phyloP scores from a whole-genome alignment of 1,140 invertebrate genomes.

The Drosophila ananassae region DNA sequence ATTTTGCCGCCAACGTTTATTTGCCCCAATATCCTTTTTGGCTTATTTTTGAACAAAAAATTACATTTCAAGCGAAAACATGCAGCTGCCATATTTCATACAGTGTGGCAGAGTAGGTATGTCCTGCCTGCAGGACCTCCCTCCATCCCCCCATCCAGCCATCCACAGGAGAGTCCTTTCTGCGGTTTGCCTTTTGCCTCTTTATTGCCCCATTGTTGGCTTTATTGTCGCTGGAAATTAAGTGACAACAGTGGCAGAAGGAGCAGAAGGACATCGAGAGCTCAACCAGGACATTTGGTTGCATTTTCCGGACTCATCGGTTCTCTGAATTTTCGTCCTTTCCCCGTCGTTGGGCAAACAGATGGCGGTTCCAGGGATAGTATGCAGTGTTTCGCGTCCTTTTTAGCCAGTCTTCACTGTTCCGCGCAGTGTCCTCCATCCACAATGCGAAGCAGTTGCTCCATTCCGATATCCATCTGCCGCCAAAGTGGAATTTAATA shows the following conservation, averaged over 20 bases:
- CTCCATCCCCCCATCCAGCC: not conserved
- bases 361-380: not conserved
- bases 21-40: not conserved
- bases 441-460: slow-evolving; percentile 12
- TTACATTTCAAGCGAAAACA: not conserved
- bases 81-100: slow-evolving; percentile 10
- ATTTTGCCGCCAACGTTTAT: too few relatives aligned
- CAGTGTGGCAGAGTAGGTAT: slow-evolving; percentile 6
- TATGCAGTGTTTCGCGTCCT: not conserved
- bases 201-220: slow-evolving; percentile 34
- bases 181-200: slow-evolving; percentile 30
- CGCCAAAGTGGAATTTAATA: slow-evolving; percentile 39
- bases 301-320: not conserved
- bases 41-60: not conserved
- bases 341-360: not conserved
- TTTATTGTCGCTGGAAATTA: slow-evolving; percentile 32
- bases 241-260: slow-evolving; percentile 7
- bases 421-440: not conserved
- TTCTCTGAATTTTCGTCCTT: not conserved
- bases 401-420: slow-evolving; percentile 7
- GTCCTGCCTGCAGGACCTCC: not conserved
- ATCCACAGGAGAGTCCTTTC: not conserved
- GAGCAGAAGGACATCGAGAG: not conserved
- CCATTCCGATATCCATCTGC: slow-evolving; percentile 10
- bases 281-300: not conserved